phyloP scores from a whole-genome alignment of 2,113 vertebrate genomes.

The Hemiprocne comata region DNA sequence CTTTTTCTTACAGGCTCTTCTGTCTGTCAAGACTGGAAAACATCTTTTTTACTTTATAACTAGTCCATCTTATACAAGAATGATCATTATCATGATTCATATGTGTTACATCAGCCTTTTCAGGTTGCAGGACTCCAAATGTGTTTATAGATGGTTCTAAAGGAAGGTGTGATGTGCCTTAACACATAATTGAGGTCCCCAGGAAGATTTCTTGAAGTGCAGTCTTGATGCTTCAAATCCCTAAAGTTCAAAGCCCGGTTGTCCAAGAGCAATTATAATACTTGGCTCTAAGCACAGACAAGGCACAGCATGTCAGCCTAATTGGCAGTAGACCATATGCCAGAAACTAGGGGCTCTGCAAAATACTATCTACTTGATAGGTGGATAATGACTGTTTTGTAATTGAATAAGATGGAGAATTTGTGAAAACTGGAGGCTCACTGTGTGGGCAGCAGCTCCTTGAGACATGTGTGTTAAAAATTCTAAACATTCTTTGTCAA shows the following conservation, averaged over 20 bases:
- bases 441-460: background rate
- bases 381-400: background rate
- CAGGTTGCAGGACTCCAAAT: background rate
- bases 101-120: background rate
- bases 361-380: background rate
- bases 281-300: background rate
- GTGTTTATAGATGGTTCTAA: background rate
- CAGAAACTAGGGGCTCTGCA: background rate
- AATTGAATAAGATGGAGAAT: background rate
- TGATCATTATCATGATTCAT: background rate
- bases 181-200: background rate
- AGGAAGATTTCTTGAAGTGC: background rate
- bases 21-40: background rate
- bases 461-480: background rate
- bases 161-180: background rate
- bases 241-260: background rate
- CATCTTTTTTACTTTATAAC: background rate
- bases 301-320: background rate
- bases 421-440: background rate
- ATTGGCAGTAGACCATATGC: background rate
- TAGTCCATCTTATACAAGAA: background rate
- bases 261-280: background rate
- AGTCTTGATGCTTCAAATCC: background rate
- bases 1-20: background rate
- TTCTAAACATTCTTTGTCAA: background rate